Percentiles rank a stretch among this genome's conserved stretches.
These are phyloP conservation scores for Melanotus villosus DNA, from an alignment of 2,888 invertebrate genomes.

Conservation along the genomic window DNA sequence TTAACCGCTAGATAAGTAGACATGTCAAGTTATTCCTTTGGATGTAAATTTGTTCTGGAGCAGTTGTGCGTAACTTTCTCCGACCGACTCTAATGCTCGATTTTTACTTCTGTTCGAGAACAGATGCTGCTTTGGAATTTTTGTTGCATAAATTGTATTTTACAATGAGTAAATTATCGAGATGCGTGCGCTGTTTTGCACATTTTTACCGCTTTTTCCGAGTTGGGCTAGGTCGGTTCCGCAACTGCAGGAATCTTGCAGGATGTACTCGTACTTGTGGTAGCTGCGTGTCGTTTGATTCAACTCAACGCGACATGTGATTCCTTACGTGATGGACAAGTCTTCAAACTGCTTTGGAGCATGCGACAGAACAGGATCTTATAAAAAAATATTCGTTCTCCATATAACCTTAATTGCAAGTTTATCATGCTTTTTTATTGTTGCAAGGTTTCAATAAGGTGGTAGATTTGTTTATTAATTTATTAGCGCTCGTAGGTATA, in stretches of 20 bases:
- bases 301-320: slow-evolving; percentile 13
- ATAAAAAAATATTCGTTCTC: background rate
- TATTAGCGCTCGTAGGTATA: slow-evolving; percentile 9
- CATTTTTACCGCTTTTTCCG: slow-evolving; percentile 33
- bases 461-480: background rate
- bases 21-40: slow-evolving; percentile 68
- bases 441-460: background rate
- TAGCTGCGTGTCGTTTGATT: slow-evolving; percentile 10
- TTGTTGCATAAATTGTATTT: slow-evolving; percentile 6
- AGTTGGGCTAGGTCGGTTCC: slow-evolving; percentile 30
- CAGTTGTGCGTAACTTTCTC: slow-evolving; percentile 63
- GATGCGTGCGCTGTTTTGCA: slow-evolving; percentile 20
- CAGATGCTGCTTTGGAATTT: slow-evolving; percentile 16
- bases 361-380: slow-evolving; percentile 9
- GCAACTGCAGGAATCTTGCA: slow-evolving; percentile 24
- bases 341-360: slow-evolving; percentile 14
- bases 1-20: slow-evolving; percentile 67
- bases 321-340: slow-evolving; percentile 27
- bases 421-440: background rate
- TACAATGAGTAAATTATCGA: slow-evolving; percentile 27
- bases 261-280: slow-evolving; percentile 8
- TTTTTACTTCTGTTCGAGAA: slow-evolving; percentile 26
- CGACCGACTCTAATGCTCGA: slow-evolving; percentile 41
- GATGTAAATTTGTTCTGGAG: slow-evolving; percentile 68
- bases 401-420: background rate